These are phyloP conservation scores for Cephalopterus ornatus DNA, from an alignment of 2,113 vertebrate genomes.

Conservation along the genomic window DNA sequence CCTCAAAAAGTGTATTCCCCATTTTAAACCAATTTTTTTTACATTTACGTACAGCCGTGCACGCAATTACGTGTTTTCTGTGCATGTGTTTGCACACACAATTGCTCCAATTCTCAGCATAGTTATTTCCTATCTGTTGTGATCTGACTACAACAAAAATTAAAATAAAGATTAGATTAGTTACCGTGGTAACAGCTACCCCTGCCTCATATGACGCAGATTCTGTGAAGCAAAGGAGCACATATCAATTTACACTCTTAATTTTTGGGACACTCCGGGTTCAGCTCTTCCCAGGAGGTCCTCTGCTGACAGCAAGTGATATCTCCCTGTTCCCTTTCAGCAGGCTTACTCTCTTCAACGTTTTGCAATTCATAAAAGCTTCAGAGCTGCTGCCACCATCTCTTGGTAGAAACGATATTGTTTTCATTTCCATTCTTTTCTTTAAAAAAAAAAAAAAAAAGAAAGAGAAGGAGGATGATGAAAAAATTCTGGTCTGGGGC, in stretches of 20 bases:
- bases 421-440: background rate
- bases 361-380: background rate
- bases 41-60: background rate
- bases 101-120: background rate
- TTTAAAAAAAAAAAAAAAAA: background rate
- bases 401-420: background rate
- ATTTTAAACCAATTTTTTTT: background rate
- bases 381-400: background rate
- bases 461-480: background rate
- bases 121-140: slow-evolving; percentile 22
- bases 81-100: background rate
- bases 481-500: background rate
- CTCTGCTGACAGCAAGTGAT: slow-evolving; percentile 34
- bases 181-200: slow-evolving; percentile 30
- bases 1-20: background rate
- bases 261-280: slow-evolving; percentile 44
- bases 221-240: slow-evolving; percentile 42
- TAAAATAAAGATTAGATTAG: slow-evolving; percentile 66
- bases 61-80: background rate
- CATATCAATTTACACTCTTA: slow-evolving; percentile 47
- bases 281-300: slow-evolving; percentile 50
- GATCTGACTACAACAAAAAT: slow-evolving; percentile 45
- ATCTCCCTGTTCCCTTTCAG: background rate
- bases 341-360: background rate
- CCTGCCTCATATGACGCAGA: slow-evolving; percentile 48